Base-by-base conservation (phyloP, 37 sponge, comb jelly and placozoan genomes). In the Hormiphora californensis region DNA sequence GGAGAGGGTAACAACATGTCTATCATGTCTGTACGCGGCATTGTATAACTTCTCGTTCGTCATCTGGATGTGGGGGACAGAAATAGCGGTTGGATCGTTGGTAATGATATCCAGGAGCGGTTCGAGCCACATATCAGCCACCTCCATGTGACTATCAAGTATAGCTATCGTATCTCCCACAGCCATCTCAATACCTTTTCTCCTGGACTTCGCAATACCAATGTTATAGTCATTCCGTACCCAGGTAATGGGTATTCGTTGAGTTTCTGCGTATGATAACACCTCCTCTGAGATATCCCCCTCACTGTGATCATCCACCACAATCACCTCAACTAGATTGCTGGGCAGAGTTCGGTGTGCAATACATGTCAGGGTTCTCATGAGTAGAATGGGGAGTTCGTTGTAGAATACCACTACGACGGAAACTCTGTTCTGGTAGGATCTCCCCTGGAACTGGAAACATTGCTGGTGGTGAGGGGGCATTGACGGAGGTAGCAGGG, bases 61-160 rank as follows among this genome's bases (percentile, higher is more conserved):
- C 61, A 57, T 57, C 3, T 57, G 61, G 9, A 57, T 57, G 4
- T 28, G 61, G 9, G 61, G 61, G 23, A 12, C 27, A 57, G 61
- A 23, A 28, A 57, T 23, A 57, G 61, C 61, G n/a, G 30, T 57
- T 21, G 61, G 61, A 28, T 57, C 27, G 7, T 23, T 21, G n/a
- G n/a, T 5, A 5, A 57, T 28, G 9, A 15, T 12, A 12, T 57
- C 3, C 9, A 57, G 61, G 9, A 57, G 23, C 5, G 61, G 61
- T 57, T 57, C 61, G 3, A 57, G 61, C 61, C 61, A 57, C 30
- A 23, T 30, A 57, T 57, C 61, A n/a, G n/a, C n/a, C n/a, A 73
- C 81, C 81, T 73, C 81, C 81, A 73, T 73, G 27, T 73, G 81
- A 41, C 81, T 73, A 36, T 73, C 81, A 28, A 73, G 44, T 39